A percentile compares a stretch with the other conserved stretches of the same genome.
These are phyloP conservation scores for Pantherophis vulpinus DNA, from an alignment of 2,797 vertebrate genomes.

Conservation along the genomic window DNA sequence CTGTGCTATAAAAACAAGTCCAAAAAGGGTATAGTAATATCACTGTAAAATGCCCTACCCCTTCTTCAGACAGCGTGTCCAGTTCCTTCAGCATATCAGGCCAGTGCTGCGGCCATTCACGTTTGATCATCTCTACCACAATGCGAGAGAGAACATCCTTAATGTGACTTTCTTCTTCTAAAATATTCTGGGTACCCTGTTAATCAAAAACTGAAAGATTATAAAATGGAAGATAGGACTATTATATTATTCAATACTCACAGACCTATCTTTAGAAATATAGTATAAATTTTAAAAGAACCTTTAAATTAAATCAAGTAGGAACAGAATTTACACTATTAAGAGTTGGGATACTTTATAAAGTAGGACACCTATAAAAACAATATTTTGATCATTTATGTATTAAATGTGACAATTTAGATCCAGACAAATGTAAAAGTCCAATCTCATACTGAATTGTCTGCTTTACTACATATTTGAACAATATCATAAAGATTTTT, in stretches of 20 bases:
- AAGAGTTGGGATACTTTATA: neutral
- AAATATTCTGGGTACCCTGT: constrained; percentile 87
- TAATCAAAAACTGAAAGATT: constrained; percentile 1
- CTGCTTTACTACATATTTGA: neutral
- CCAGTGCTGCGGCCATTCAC: constrained; percentile 98
- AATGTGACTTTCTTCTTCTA: constrained; percentile 94
- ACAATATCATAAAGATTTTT: no score
- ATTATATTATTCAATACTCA: neutral
- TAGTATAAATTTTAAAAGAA: neutral
- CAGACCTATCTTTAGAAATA: neutral
- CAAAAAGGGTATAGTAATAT: constrained; percentile 19
- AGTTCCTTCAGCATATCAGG: constrained; percentile 94
- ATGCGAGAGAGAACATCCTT: constrained; percentile 95
- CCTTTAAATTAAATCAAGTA: neutral
- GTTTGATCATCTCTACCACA: constrained; percentile 96
- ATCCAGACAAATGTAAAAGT: neutral
- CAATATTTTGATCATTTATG: neutral
- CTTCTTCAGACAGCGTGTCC: constrained; percentile 86
- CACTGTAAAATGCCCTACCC: constrained; percentile 74
- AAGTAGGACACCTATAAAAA: neutral
- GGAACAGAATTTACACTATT: neutral
- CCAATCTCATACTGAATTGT: neutral
- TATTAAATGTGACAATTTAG: neutral
- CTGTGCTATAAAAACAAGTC: neutral
- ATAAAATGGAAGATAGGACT: neutral